phyloP scores from a whole-genome alignment of 2,888 invertebrate species.

The Strigamia crassipes region DNA sequence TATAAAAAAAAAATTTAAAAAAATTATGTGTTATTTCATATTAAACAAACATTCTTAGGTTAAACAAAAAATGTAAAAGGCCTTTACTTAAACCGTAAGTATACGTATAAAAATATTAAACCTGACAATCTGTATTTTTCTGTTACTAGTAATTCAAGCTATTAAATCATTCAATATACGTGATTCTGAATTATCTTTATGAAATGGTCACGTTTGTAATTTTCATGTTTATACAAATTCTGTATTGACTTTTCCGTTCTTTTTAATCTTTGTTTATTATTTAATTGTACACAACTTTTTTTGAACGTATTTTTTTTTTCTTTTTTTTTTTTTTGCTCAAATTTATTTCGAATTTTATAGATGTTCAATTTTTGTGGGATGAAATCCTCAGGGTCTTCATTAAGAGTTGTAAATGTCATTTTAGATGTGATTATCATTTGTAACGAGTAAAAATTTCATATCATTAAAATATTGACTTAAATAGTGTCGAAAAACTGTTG shows the following conservation, averaged over 20 bases:
- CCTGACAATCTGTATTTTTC: constrained; percentile 40
- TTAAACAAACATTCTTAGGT: constrained; percentile 38
- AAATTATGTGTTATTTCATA: constrained; percentile 27
- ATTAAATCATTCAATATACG: constrained; percentile 24
- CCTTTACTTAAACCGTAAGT: constrained; percentile 42
- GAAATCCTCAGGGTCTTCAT: constrained; percentile 38
- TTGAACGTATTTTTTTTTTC: neutral
- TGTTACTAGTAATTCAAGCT: constrained; percentile 28
- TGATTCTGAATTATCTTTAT: constrained; percentile 25
- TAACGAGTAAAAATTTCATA: constrained; percentile 37
- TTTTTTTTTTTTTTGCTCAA: constrained; percentile 14
- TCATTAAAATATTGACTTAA: constrained; percentile 32
- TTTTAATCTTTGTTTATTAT: neutral
- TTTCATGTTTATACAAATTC: constrained; percentile 20
- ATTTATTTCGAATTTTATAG: constrained; percentile 22
- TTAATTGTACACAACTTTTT: neutral
- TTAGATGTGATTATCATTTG: constrained; percentile 42
- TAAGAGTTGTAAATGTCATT: constrained; percentile 36
- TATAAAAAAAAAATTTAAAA: constrained; percentile 35
- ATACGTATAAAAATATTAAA: constrained; percentile 41
- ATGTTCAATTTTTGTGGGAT: constrained; percentile 42
- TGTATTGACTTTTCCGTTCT: neutral
- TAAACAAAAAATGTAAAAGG: constrained; percentile 15
- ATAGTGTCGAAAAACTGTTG: constrained; percentile 23
- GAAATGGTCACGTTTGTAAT: constrained; percentile 33